These are phyloP conservation scores for Ornithoptera alexandrae DNA, from an alignment of 2,888 invertebrate genomes.

Conservation along the genomic window DNA sequence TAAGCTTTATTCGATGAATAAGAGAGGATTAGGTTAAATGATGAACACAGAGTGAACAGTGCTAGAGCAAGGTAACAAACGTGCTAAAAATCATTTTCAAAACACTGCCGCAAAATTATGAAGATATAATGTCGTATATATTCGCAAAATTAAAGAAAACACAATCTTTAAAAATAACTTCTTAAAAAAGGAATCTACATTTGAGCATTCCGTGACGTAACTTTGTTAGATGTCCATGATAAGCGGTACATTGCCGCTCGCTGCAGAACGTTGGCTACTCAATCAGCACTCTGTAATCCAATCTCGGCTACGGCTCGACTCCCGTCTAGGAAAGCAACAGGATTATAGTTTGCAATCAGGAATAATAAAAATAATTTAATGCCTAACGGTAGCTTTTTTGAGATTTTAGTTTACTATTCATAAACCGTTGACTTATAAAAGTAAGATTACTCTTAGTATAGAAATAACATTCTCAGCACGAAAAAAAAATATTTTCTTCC, in stretches of 20 bases:
- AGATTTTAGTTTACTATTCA: not conserved
- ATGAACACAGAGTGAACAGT: too few relatives aligned
- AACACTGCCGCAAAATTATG: too few relatives aligned
- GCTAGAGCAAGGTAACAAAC: too few relatives aligned
- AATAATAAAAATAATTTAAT: not conserved
- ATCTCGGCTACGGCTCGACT: slow-evolving; percentile 20
- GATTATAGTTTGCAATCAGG: slow-evolving; percentile 21
- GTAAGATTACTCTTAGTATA: too few relatives aligned
- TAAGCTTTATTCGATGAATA: too few relatives aligned
- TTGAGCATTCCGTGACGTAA: not conserved
- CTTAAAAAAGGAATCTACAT: not conserved
- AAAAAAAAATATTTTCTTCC: too few relatives aligned
- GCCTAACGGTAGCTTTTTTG: not conserved
- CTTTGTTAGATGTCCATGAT: not conserved
- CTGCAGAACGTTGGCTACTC: slow-evolving; percentile 22
- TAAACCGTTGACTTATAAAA: not conserved
- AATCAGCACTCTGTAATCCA: slow-evolving; percentile 27
- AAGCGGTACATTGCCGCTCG: slow-evolving; percentile 5
- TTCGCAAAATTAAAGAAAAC: not conserved
- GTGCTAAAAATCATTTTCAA: too few relatives aligned
- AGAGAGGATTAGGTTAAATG: too few relatives aligned
- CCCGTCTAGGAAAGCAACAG: slow-evolving; percentile 8
- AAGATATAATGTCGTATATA: too few relatives aligned
- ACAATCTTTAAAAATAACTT: not conserved
- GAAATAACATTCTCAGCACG: too few relatives aligned